Evolutionary conservation across 1,140 invertebrate species (phyloP).

Genomic region (Armadillidium nasatum): DNA sequence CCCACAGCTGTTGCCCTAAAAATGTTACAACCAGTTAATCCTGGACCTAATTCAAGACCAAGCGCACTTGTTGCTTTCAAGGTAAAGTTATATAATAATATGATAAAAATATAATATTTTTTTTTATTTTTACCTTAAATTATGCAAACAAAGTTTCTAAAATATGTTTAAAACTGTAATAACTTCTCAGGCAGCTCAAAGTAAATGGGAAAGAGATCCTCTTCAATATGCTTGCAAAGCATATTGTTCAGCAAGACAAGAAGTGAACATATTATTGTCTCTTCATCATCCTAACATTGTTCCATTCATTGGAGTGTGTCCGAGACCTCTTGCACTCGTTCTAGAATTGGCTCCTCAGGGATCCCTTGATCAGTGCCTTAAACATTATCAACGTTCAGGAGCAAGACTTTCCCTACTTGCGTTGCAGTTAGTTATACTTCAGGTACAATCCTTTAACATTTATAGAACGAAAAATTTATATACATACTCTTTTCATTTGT

Average conservation of each 20-base stretch:
- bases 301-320: conserved; percentile 80
- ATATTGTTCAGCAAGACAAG: conserved; percentile 90
- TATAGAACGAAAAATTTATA: too few species aligned
- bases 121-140: neutral
- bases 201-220: conserved; percentile 86
- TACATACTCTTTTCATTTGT: too few species aligned
- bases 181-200: conserved; percentile 61
- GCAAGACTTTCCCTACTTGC: conserved; percentile 71
- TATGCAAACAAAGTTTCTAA: neutral
- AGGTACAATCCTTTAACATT: conserved; percentile 53
- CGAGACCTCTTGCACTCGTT: conserved; percentile 82
- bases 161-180: neutral
- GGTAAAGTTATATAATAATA: conserved; percentile 49
- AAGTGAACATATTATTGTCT: conserved; percentile 79
- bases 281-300: conserved; percentile 87
- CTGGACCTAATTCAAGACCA: conserved; percentile 68
- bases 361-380: conserved; percentile 74
- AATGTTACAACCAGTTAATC: conserved; percentile 88
- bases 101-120: too few species aligned
- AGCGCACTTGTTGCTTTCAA: conserved; percentile 74
- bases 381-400: conserved; percentile 75
- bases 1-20: conserved; percentile 83
- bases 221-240: conserved; percentile 87
- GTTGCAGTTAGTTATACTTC: conserved; percentile 77
- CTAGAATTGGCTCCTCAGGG: conserved; percentile 87